phyloP scores from a whole-genome alignment of 2,888 invertebrate species.

The Pseudoips prasinana region DNA sequence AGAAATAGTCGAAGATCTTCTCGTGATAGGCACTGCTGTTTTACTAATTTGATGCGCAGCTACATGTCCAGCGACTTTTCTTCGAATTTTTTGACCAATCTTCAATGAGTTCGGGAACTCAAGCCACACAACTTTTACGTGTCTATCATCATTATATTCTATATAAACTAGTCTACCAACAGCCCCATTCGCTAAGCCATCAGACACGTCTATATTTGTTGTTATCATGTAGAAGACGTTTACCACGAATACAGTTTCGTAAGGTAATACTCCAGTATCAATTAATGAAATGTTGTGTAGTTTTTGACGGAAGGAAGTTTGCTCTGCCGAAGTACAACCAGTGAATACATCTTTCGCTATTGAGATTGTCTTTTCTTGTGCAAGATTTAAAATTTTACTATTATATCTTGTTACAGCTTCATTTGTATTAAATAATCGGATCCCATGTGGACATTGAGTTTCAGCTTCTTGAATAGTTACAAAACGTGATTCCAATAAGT shows the following conservation, averaged over 20 bases:
- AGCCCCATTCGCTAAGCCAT: slow-evolving; percentile 22
- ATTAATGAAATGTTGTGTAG: neutral
- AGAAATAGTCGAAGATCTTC: slow-evolving; percentile 1
- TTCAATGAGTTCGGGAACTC: neutral
- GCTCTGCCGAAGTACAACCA: too few species aligned
- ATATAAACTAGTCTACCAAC: slow-evolving; percentile 20
- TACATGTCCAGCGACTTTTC: too few species aligned
- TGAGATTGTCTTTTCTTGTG: too few species aligned
- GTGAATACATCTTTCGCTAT: too few species aligned
- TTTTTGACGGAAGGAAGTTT: too few species aligned
- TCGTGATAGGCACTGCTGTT: neutral
- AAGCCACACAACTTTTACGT: slow-evolving; percentile 1
- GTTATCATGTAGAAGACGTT: slow-evolving; percentile 16
- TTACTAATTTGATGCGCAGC: slow-evolving; percentile 1
- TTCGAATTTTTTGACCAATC: too few species aligned
- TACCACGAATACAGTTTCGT: neutral
- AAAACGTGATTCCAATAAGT: too few species aligned
- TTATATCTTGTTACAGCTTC: too few species aligned
- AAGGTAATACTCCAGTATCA: slow-evolving; percentile 1
- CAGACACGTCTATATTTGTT: slow-evolving; percentile 22
- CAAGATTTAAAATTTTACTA: too few species aligned
- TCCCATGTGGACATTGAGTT: too few species aligned
- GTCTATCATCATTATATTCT: neutral
- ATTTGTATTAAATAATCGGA: too few species aligned
- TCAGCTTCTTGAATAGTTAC: too few species aligned